These are phyloP conservation scores for Emydoidea blandingii DNA, from an alignment of 2,797 vertebrate genomes.

Conservation along the genomic window DNA sequence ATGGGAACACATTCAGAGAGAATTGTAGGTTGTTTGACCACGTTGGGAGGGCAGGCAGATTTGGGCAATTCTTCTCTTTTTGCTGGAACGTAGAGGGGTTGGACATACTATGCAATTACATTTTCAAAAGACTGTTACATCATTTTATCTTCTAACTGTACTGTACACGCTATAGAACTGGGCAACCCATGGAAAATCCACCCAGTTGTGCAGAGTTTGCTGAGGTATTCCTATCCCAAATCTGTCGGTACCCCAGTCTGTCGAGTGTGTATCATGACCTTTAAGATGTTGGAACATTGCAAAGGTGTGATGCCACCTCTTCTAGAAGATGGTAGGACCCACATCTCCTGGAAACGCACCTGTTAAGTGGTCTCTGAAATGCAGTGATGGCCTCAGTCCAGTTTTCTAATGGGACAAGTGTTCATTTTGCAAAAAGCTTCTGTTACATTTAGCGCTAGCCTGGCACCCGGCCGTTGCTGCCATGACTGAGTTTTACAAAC, in stretches of 20 bases:
- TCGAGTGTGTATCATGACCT: conserved; percentile 24
- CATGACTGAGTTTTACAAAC: neutral
- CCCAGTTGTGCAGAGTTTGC: neutral
- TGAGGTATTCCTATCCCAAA: neutral
- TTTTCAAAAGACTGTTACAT: conserved; percentile 71
- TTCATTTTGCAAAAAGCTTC: neutral
- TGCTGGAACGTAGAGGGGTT: conserved; percentile 29
- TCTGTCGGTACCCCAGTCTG: neutral
- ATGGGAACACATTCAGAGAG: neutral
- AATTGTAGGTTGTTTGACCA: rapidly evolving
- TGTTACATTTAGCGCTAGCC: neutral
- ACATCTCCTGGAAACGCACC: rapidly evolving
- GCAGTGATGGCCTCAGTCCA: neutral
- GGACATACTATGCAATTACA: conserved; percentile 79
- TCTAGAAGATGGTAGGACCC: neutral
- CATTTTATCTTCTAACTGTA: conserved; percentile 42
- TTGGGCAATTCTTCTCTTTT: conserved; percentile 10
- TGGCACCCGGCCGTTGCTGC: neutral
- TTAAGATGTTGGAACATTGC: neutral
- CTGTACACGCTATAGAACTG: conserved; percentile 14
- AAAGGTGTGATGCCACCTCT: neutral
- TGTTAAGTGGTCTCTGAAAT: neutral
- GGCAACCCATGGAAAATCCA: neutral
- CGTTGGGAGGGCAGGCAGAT: neutral
- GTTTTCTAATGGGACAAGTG: neutral